Evolutionary conservation across 2,797 vertebrate genomes (phyloP).

Genomic region (Scleropages formosus): DNA sequence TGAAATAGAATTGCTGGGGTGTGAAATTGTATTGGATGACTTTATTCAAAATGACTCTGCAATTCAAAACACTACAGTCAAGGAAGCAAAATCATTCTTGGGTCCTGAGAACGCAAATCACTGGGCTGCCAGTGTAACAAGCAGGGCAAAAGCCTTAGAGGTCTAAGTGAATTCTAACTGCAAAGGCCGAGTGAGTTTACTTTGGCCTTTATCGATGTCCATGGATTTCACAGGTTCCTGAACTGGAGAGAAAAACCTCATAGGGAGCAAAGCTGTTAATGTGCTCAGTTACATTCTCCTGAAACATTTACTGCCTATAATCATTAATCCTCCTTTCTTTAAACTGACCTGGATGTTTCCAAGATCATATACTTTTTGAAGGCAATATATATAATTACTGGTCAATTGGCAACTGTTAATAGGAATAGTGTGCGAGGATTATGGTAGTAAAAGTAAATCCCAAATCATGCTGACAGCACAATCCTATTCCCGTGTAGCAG

Average conservation of each 20-base stretch:
- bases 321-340: constrained; percentile 27
- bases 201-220: constrained; percentile 42
- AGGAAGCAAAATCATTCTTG: not conserved
- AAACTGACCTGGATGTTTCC: constrained; percentile 20
- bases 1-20: no score
- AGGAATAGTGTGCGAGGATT: constrained; percentile 2
- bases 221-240: constrained; percentile 47
- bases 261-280: constrained; percentile 46
- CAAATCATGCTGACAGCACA: constrained; percentile 21
- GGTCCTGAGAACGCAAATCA: no score
- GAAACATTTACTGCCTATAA: constrained; percentile 41
- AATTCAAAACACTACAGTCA: not conserved
- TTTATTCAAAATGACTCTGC: no score
- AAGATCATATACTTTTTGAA: constrained; percentile 15
- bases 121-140: no score
- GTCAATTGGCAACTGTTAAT: constrained; percentile 12
- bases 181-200: constrained; percentile 42
- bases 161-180: not conserved
- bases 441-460: constrained; percentile 16
- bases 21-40: no score
- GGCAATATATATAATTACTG: not conserved
- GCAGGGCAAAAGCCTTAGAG: no score
- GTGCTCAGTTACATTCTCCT: constrained; percentile 46
- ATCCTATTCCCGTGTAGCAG: not conserved
- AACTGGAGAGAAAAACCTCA: constrained; percentile 32